Base-by-base conservation (phyloP, 2,797 vertebrate genomes). In the Muscicapa striata region DNA sequence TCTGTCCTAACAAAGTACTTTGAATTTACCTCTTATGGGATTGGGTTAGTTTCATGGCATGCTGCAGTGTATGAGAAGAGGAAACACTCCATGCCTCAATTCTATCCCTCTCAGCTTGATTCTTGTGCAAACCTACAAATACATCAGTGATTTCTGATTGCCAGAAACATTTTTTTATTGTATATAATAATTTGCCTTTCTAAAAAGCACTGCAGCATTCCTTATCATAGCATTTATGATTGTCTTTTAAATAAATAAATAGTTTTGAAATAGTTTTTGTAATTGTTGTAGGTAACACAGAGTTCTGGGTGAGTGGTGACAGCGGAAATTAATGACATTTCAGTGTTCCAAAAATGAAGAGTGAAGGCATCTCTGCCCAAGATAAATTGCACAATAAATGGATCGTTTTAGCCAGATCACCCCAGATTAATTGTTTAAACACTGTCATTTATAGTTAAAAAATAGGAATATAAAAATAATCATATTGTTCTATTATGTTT, bases 71-170 rank as follows among this genome's bases (percentile, higher is more conserved):
- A 36, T 23, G 22, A 58, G 23, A 26, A 66, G 30, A 63, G 52
- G 32, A 76, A 69, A 2, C 0, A 0, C 9, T 68, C 20, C 0
- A 0, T 76, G 34, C 29, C 14, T 90, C 59, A 57, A 26, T 82
- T 90, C 40, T 5, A 11, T 30, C 34, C 11, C 30, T 79, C 34
- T 84, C 41, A 64, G 22, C 32, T 62, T 83, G 59, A 38, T 67
- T 87, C 15, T 64, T 83, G 18, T 72, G n/a, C 36, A 87, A 72
- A 77, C 13, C 54, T 62, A 15, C 59, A 85, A 89, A 61, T 66
- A 54, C 5, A 51, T 74, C 3, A 4, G 9, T 59, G 46, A 23
- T 21, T 81, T 54, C 38, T 48, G 24, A 41, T 84, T 55, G 15
- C 17, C 57, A 43, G 12, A 64, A 72, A 61, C 4, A 1, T 13